Evolutionary conservation across 92 coral and sea anemone genomes (phyloP).

Genomic region (Isaurus tuberculatus): DNA sequence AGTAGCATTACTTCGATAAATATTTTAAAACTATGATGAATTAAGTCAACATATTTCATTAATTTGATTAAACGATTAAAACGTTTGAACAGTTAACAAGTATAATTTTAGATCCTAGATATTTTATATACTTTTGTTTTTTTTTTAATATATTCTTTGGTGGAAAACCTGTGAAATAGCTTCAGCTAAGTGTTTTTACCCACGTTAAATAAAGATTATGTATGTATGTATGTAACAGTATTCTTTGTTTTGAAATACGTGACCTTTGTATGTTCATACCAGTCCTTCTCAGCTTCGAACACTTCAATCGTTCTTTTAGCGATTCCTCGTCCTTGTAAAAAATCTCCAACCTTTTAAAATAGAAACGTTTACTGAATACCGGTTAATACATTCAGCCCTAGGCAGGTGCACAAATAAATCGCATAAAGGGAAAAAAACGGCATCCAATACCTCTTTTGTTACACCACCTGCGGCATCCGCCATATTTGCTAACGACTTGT

Average conservation of each 20-base stretch:
- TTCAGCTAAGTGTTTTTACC: no score
- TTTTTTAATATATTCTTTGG: no score
- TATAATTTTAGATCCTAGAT: no score
- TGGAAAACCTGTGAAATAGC: no score
- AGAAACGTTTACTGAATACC: neutral
- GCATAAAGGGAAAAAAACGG: neutral
- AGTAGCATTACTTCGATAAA: neutral
- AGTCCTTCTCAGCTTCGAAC: conserved; percentile 33
- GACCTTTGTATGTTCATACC: neutral
- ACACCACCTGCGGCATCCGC: neutral
- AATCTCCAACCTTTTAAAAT: conserved; percentile 12
- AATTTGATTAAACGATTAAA: neutral
- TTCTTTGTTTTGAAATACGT: neutral
- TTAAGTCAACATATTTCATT: no score
- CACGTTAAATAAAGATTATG: no score
- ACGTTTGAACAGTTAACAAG: neutral
- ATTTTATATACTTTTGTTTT: no score
- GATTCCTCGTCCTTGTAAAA: conserved; percentile 10
- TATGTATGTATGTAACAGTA: no score
- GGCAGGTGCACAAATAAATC: neutral
- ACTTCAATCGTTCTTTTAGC: conserved; percentile 14
- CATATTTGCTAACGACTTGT: neutral
- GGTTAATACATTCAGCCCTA: conserved; percentile 2
- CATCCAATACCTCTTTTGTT: conserved; percentile 12
- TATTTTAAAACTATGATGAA: neutral